phyloP scores from a whole-genome alignment of 1,140 invertebrate species.

The Mya arenaria region DNA sequence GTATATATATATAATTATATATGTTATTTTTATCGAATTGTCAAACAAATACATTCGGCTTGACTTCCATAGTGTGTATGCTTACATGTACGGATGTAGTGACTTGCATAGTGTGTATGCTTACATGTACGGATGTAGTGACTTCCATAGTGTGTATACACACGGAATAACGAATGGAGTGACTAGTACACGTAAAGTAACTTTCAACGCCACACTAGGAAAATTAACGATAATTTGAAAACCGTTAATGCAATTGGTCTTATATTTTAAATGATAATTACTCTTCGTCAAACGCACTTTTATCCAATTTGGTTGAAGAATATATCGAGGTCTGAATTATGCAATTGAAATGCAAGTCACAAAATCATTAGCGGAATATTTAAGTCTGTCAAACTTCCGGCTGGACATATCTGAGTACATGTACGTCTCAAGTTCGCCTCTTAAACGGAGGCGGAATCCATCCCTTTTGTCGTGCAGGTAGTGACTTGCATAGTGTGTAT shows the following conservation, averaged over 20 bases:
- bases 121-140: no score
- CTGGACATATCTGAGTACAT: constrained; percentile 28
- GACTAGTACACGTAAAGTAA: constrained; percentile 6
- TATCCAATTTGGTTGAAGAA: constrained; percentile 17
- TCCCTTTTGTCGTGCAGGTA: constrained; percentile 4
- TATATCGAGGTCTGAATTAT: constrained; percentile 7
- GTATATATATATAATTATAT: constrained; percentile 11
- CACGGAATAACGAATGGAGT: constrained; percentile 2
- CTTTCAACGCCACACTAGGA: constrained; percentile 4
- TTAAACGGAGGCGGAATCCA: constrained; percentile 23
- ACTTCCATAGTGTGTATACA: constrained; percentile 17
- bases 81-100: neutral
- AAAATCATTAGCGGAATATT: constrained; percentile 29
- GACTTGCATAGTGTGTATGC: constrained; percentile 16
- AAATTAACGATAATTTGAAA: constrained; percentile 18
- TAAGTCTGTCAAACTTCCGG: constrained; percentile 17
- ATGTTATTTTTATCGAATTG: neutral
- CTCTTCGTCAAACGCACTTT: no score
- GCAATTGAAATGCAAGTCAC: constrained; percentile 1
- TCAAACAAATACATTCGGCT: constrained; percentile 4
- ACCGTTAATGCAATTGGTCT: constrained; percentile 4
- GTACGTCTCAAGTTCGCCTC: constrained; percentile 11
- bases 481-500: constrained; percentile 17
- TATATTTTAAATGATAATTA: constrained; percentile 12
- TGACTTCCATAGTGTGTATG: constrained; percentile 15